phyloP scores from a whole-genome alignment of 2,797 vertebrate genomes.

The Lates japonicus region DNA sequence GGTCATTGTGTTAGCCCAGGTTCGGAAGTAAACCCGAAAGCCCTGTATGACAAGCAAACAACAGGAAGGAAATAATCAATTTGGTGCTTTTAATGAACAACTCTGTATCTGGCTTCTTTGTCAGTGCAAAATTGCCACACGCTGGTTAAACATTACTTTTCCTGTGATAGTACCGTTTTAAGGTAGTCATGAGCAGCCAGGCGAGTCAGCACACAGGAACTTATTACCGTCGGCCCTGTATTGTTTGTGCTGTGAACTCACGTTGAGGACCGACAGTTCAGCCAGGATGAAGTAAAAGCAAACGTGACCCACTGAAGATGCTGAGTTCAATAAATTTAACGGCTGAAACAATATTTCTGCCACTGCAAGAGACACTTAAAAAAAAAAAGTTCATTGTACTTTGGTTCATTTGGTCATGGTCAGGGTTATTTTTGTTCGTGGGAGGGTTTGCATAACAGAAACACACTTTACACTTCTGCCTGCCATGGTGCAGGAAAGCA shows the following conservation, averaged over 20 bases:
- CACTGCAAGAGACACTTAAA: neutral
- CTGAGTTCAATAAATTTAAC: constrained; percentile 3
- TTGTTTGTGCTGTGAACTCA: constrained; percentile 53
- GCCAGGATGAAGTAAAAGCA: constrained; percentile 27
- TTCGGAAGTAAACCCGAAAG: constrained; percentile 91
- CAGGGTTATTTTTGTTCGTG: constrained; percentile 17
- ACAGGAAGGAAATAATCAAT: constrained; percentile 98
- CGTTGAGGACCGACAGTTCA: constrained; percentile 19
- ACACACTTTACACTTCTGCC: constrained; percentile 28
- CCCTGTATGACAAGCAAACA: constrained; percentile 91
- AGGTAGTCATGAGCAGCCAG: constrained; percentile 66
- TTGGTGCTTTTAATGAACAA: constrained; percentile 93
- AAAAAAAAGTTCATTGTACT: constrained; percentile 22
- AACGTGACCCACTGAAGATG: constrained; percentile 23
- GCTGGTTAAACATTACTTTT: constrained; percentile 90
- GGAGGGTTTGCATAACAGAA: constrained; percentile 29
- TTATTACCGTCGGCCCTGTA: neutral
- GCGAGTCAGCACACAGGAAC: constrained; percentile 70
- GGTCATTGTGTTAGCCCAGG: constrained; percentile 85
- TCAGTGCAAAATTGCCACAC: constrained; percentile 86
- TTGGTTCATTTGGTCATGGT: constrained; percentile 30
- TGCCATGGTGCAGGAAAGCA: constrained; percentile 7
- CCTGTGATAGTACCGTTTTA: constrained; percentile 60
- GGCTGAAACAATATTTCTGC: constrained; percentile 8
- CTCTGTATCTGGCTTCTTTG: constrained; percentile 84